Percentiles rank a stretch among this genome's conserved stretches.
phyloP scores from a whole-genome alignment of 2,888 invertebrate genomes.

The Nomada goodeniana region DNA sequence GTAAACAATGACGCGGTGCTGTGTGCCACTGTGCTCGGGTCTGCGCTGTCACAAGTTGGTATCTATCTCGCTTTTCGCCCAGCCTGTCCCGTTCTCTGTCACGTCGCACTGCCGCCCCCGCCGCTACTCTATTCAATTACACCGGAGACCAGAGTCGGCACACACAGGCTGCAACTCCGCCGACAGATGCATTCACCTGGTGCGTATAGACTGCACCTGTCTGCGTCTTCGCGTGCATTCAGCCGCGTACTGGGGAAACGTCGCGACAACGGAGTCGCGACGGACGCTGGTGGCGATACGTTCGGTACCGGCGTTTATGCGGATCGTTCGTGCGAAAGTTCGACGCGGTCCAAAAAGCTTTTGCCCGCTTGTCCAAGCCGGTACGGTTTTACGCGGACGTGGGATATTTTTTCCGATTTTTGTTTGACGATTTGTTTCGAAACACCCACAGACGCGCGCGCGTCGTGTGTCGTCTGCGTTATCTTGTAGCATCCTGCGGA shows the following conservation, averaged over 20 bases:
- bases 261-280: conserved; percentile 37
- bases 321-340: not conserved
- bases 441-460: too few relatives aligned
- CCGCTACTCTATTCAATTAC: conserved; percentile 79
- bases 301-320: not conserved
- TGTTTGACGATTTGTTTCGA: too few relatives aligned
- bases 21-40: conserved; percentile 64
- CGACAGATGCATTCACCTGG: conserved; percentile 46
- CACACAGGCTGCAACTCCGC: conserved; percentile 55
- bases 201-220: conserved; percentile 32
- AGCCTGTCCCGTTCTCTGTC: not conserved
- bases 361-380: not conserved
- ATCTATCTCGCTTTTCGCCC: conserved; percentile 59
- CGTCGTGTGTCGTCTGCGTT: too few relatives aligned
- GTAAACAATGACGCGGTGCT: conserved; percentile 73
- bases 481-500: too few relatives aligned
- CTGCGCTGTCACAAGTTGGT: conserved; percentile 70
- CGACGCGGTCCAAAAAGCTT: not conserved
- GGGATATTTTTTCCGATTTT: too few relatives aligned
- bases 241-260: conserved; percentile 35
- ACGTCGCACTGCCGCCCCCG: conserved; percentile 19
- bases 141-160: conserved; percentile 69
- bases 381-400: too few relatives aligned
- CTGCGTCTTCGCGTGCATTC: conserved; percentile 48
- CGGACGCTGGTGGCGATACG: conserved; percentile 12